Base-by-base conservation (phyloP, 2,888 invertebrate species). In the Mayetiola destructor region DNA sequence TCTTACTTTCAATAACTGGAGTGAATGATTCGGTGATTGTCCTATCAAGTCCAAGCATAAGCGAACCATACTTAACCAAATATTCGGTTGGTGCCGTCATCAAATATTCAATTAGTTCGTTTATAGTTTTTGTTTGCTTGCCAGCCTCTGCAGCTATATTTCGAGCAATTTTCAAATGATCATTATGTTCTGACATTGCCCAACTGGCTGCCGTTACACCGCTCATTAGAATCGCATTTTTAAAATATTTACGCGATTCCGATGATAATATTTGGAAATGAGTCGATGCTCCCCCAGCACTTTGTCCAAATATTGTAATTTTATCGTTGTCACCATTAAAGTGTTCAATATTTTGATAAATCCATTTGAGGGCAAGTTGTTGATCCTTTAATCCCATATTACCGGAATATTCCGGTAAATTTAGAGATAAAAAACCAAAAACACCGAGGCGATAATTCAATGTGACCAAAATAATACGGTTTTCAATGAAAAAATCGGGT, bases 381-480 rank as follows among this genome's bases (percentile, higher is more conserved):
- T 87, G 86, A 73, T 87, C 87, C 65, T 84, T 85, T 32, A 87
- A 66, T 0, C 86, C 86, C 63, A 78, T 78, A 67, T 87, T 87
- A 4, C 84, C 84, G 0, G 87, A 80, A 1, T 77, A 76, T 62
- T 87, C 85, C 32, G 81, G 84, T 0, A 86, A 85, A 65, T 84
- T 85, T 1, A 86, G 71, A 8, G 55, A 55, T 35, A 55, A 12
- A 67, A 88, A 87, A 53, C 88, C 85, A 58, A 86, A 65, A 0
- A 82, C 80, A 40, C 85, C 85, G 14, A 86, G 63, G 53, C 86
- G 74, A 64, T 85, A 86, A 67, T 82, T 84, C 0, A 86, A 64
- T 10, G 80, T 83, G 0, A 40, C 56, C 56, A 40, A 30, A 37
- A 57, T 55, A 12, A 54, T 39, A 37, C 40, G 8, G 18, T 57